These are phyloP conservation scores for Oryctes rhinoceros DNA, from an alignment of 1,140 invertebrate genomes.

Conservation along the genomic window DNA sequence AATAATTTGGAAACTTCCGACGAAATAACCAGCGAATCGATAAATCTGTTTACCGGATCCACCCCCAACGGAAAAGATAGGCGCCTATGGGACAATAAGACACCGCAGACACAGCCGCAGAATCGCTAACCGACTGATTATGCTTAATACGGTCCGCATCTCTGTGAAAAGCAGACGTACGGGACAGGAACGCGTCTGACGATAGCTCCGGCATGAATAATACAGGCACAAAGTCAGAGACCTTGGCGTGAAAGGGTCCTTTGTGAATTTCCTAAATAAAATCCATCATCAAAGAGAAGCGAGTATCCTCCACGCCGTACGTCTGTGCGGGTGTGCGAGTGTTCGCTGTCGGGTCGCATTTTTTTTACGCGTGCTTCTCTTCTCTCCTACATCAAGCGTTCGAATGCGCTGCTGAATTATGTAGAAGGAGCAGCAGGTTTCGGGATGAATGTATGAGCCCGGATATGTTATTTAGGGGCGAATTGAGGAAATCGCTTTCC, in stretches of 20 bases:
- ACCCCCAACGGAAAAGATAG: background rate
- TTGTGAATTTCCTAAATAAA: slow-evolving; percentile 5
- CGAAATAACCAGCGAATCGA: background rate
- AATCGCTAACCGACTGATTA: background rate
- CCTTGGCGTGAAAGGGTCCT: background rate
- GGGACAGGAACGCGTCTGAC: background rate
- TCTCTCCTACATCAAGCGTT: no score
- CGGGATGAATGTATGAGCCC: no score
- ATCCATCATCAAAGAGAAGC: slow-evolving; percentile 3
- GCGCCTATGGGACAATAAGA: background rate
- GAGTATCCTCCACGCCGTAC: no score
- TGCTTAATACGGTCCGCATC: slow-evolving; percentile 1
- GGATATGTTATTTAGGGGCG: no score
- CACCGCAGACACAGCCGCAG: background rate
- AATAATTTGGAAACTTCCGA: slow-evolving; percentile 11
- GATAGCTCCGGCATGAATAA: background rate
- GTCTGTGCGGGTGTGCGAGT: no score
- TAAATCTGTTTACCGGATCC: slow-evolving; percentile 4
- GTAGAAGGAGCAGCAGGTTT: no score
- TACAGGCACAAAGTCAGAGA: background rate
- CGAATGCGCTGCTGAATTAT: no score
- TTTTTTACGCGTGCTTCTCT: no score
- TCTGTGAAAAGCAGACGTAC: background rate
- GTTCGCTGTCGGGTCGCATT: no score
- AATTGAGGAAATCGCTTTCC: no score